Conservation (phyloP, 30 jellyfish, hydroid and myxozoan genomes). For the Haliclystus octoradiatus region DNA sequence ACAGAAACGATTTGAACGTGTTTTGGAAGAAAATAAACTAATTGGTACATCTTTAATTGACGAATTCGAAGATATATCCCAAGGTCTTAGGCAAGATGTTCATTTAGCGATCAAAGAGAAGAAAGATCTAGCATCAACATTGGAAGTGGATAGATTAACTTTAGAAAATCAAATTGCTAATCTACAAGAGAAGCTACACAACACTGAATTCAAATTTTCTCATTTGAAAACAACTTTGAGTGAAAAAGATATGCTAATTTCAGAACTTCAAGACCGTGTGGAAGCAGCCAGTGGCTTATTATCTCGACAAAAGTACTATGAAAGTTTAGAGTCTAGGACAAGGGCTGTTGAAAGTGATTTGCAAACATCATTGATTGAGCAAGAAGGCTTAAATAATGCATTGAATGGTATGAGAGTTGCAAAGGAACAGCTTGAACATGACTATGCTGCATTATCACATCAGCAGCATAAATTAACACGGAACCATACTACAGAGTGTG, state of each 20-base stretch:
- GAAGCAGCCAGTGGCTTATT: constrained; percentile 67
- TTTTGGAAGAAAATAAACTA: constrained; percentile 35
- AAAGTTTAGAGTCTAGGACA: constrained; percentile 43
- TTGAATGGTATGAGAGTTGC: neutral
- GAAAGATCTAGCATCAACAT: constrained; percentile 39
- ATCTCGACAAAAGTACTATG: constrained; percentile 55
- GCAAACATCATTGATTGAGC: neutral
- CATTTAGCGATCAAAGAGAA: constrained; percentile 66
- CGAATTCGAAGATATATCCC: constrained; percentile 59
- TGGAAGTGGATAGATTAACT: constrained; percentile 51
- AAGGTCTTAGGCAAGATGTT: constrained; percentile 83
- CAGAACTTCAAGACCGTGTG: constrained; percentile 43
- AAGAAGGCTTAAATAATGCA: neutral
- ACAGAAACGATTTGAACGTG: constrained; percentile 22
- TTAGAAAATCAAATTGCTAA: constrained; percentile 43
- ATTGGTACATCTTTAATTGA: constrained; percentile 60
- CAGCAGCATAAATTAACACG: constrained; percentile 50
- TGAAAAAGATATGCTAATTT: constrained; percentile 37
- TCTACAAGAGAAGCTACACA: constrained; percentile 21
- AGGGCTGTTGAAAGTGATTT: neutral
- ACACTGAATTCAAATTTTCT: neutral
- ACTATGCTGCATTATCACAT: constrained; percentile 1
- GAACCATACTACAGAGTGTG: constrained; percentile 41
- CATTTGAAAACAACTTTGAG: constrained; percentile 12
- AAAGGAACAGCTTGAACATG: neutral